These are phyloP conservation scores for Tangara arthus DNA, from an alignment of 2,797 vertebrate species.

Conservation along the genomic window DNA sequence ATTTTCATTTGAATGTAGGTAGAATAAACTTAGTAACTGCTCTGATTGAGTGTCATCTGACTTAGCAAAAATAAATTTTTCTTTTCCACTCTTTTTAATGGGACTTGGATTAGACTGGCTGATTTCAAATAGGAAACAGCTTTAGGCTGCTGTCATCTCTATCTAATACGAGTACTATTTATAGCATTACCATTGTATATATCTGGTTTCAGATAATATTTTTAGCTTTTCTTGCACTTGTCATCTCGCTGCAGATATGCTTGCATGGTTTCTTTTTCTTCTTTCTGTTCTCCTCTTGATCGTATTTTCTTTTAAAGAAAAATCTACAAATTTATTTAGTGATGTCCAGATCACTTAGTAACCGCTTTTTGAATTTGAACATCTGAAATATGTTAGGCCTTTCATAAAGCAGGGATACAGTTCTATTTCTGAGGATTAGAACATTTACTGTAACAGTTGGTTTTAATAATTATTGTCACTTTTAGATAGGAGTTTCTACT, in stretches of 20 bases:
- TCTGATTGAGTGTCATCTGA: neutral
- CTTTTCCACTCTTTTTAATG: neutral
- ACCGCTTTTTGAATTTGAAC: neutral
- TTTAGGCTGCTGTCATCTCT: slow-evolving; percentile 22
- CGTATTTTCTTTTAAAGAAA: neutral
- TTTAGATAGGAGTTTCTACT: neutral
- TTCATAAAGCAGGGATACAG: neutral
- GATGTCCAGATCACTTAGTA: neutral
- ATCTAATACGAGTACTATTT: neutral
- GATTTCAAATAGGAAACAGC: slow-evolving; percentile 8
- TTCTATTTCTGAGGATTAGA: neutral
- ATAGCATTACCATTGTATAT: neutral
- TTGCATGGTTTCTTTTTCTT: neutral
- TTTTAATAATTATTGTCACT: neutral
- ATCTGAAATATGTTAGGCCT: neutral
- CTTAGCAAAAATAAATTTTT: neutral
- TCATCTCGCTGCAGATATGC: neutral
- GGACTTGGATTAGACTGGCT: neutral
- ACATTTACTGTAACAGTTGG: neutral
- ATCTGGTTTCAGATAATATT: slow-evolving; percentile 4
- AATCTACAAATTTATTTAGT: neutral
- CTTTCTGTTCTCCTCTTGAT: neutral
- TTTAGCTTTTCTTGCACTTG: neutral
- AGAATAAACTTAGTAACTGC: neutral
- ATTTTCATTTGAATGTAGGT: neutral